Base-by-base conservation (phyloP, 2,113 vertebrate species). In the Silurus asotus region DNA sequence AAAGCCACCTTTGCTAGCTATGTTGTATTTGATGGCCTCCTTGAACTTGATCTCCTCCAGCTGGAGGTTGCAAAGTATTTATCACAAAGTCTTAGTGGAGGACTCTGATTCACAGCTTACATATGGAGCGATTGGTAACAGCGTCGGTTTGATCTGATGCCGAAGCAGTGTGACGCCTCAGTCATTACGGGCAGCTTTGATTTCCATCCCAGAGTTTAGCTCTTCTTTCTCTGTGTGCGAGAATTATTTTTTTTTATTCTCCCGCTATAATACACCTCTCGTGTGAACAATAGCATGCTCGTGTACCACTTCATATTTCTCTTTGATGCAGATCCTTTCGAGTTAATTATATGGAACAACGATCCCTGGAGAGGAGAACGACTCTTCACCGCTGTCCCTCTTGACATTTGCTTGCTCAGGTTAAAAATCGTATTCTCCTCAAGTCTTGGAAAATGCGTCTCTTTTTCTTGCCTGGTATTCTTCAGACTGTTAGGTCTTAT, bases 341-440 rank as follows among this genome's bases (percentile, higher is more conserved):
- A 89, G 85, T 89, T 88, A 89, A 89, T 87, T 89, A 84, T 87
- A 87, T 87, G 87, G 89, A 89, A 81, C 20, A 4, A 87, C 82
- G 64, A 87, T 79, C 79, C 87, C 53, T 67, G 25, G 69, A 88
- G 83, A 81, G 70, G 83, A 81, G 80, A 86, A 65, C 64, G 65
- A 87, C 85, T 89, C 82, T 65, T 67, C 62, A 51, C 65, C 81
- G 25, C 77, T 67, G 79, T 81, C 51, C 37, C 75, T 86, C 87
- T 90, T 90, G 87, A 90, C 89, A 88, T 88, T 84, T 89, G 78
- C 82, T 70, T 85, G 84, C 81, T 59, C 82, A 87, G 86, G 81
- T 88, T 87, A 84, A 70, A 56, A 89, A 87, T 88, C 82, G 64
- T 83, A 84, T 82, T 69, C 86, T 86, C 72, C 77, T 62, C 48